These are phyloP conservation scores for Procavia capensis DNA, from an alignment of 2,113 vertebrate species.

Conservation along the genomic window DNA sequence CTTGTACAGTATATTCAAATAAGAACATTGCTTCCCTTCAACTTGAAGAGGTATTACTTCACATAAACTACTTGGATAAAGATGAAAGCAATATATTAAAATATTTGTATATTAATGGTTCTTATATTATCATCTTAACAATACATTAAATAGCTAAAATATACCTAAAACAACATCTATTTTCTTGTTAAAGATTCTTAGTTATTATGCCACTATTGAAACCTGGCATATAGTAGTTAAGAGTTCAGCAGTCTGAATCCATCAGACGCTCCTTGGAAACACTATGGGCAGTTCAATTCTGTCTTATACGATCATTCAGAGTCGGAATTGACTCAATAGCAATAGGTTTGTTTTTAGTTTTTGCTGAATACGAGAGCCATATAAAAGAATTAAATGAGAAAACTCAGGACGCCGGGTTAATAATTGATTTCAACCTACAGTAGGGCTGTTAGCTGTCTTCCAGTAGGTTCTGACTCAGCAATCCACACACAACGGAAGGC, in stretches of 20 bases:
- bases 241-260: no score
- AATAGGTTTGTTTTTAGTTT: no score
- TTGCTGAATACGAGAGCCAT: neutral
- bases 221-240: no score
- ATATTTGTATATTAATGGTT: neutral
- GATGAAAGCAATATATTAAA: neutral
- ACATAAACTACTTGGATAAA: neutral
- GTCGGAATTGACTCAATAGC: no score
- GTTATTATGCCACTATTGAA: neutral
- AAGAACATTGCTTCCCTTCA: neutral
- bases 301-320: no score
- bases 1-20: neutral
- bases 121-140: neutral
- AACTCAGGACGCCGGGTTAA: neutral
- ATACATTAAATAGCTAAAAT: conserved; percentile 29
- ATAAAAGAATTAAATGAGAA: neutral
- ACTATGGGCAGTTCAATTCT: no score
- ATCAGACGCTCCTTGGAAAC: no score
- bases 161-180: neutral
- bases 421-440: neutral
- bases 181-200: neutral
- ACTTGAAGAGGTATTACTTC: conserved; percentile 6
- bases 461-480: no score
- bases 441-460: no score
- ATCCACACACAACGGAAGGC: no score